These are phyloP conservation scores for Parasteatoda lunata DNA, from an alignment of 2,888 invertebrate species.

Conservation along the genomic window DNA sequence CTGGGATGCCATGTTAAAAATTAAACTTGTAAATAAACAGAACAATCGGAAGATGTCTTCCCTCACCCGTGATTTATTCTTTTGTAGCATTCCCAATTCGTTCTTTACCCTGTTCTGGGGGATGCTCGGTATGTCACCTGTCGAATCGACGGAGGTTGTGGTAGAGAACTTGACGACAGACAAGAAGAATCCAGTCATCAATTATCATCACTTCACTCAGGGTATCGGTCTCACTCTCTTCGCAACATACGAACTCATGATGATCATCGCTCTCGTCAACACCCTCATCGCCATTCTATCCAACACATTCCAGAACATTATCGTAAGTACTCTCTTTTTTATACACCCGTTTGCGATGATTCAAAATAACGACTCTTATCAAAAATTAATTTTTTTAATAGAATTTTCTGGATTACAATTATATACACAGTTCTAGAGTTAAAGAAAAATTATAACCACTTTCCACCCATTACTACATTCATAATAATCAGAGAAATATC, in stretches of 20 bases:
- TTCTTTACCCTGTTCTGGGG: constrained; percentile 83
- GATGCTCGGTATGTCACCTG: constrained; percentile 81
- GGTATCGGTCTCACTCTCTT: constrained; percentile 80
- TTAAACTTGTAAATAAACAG: not conserved
- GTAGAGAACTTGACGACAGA: constrained; percentile 79
- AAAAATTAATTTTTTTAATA: too few species aligned
- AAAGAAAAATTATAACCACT: too few species aligned
- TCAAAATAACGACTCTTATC: not conserved
- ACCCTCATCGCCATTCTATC: constrained; percentile 86
- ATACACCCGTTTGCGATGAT: not conserved
- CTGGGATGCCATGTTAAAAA: too few species aligned
- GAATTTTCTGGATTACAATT: too few species aligned
- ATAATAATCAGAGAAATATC: too few species aligned
- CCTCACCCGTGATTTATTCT: too few species aligned
- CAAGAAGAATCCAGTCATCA: constrained; percentile 73
- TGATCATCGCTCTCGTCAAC: constrained; percentile 83
- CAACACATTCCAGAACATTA: constrained; percentile 82
- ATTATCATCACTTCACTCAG: constrained; percentile 80
- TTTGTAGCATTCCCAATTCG: constrained; percentile 77
- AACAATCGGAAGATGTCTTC: not conserved
- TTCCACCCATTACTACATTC: too few species aligned
- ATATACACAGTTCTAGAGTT: too few species aligned
- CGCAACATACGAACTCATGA: constrained; percentile 80
- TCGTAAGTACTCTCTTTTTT: constrained; percentile 68
- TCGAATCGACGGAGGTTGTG: constrained; percentile 81